phyloP scores from a whole-genome alignment of 2,113 vertebrate genomes.

The Tylochromis polylepis region DNA sequence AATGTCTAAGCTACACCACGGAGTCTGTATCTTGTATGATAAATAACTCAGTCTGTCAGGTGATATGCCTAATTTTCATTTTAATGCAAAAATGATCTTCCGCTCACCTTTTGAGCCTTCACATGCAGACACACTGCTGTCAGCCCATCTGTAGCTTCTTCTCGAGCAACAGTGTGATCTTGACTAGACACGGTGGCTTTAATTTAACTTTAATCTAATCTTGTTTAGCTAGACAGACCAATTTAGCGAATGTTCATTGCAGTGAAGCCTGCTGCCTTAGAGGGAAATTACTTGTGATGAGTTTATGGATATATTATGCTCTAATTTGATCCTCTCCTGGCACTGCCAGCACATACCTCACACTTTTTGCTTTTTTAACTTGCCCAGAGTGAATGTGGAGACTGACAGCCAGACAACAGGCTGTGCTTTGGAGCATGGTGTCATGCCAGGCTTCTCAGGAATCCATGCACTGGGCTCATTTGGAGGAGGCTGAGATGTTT shows the following conservation, averaged over 20 bases:
- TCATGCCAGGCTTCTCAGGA: conserved; percentile 38
- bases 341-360: not conserved
- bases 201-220: not conserved
- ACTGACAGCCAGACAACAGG: not conserved
- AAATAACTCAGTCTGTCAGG: not conserved
- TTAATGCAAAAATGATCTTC: not conserved
- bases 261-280: not conserved
- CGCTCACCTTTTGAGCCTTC: not conserved
- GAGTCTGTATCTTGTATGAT: not conserved
- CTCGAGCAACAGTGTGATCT: not conserved
- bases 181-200: not conserved
- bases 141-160: not conserved
- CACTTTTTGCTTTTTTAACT: not conserved
- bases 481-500: conserved; percentile 41
- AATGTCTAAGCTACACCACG: conserved; percentile 41
- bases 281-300: not conserved
- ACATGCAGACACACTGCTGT: not conserved
- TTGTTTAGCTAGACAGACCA: conserved; percentile 6
- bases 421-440: not conserved
- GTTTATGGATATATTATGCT: not conserved
- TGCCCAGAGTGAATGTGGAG: conserved; percentile 5
- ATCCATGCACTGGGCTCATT: conserved; percentile 27
- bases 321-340: not conserved
- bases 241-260: not conserved
- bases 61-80: not conserved